phyloP scores from a whole-genome alignment of 2,113 vertebrate genomes.

The Varanus komodoensis region DNA sequence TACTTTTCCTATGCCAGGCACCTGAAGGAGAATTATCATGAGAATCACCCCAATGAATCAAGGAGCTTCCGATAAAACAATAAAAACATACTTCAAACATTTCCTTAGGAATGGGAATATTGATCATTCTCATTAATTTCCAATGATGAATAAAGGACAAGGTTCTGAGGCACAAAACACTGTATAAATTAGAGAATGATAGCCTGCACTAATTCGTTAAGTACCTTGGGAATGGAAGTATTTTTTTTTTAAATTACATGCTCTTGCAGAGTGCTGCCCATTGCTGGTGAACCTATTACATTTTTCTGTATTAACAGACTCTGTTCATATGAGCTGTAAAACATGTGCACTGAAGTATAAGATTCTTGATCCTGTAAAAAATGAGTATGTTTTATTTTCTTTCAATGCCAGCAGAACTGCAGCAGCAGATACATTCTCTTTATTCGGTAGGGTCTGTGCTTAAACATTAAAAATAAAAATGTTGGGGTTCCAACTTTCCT shows the following conservation, averaged over 20 bases:
- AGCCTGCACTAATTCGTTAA: neutral
- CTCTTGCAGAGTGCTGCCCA: neutral
- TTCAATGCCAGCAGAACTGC: neutral
- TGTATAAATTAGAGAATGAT: neutral
- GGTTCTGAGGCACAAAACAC: neutral
- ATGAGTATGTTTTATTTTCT: neutral
- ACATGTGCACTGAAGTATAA: neutral
- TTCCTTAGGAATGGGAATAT: neutral
- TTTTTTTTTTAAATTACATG: neutral
- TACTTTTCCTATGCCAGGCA: constrained; percentile 95
- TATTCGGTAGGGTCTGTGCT: neutral
- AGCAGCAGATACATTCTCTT: neutral
- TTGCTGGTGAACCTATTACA: neutral
- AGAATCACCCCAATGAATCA: neutral
- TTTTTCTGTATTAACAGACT: neutral
- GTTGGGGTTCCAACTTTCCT: neutral
- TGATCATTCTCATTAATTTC: neutral
- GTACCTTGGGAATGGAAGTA: neutral
- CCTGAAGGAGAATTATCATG: constrained; percentile 75
- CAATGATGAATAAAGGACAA: neutral
- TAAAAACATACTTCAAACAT: neutral
- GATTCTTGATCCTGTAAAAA: neutral
- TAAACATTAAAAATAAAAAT: neutral
- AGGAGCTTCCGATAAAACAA: neutral
- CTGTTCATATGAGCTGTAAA: neutral